Conservation (phyloP, 2,888 invertebrate species). For the Oligia latruncula region DNA sequence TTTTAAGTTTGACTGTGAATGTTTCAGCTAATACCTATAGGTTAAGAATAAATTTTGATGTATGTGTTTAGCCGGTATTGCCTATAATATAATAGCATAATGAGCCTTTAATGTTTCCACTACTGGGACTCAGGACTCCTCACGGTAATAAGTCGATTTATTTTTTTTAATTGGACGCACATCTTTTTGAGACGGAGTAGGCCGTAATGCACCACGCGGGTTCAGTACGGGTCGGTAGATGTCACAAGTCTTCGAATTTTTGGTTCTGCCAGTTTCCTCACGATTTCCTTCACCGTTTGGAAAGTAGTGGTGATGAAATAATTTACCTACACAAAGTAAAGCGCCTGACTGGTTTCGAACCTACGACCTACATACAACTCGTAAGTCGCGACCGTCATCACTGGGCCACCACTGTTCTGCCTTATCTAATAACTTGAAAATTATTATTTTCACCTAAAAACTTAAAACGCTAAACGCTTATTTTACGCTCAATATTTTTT, state of each 20-base stretch:
- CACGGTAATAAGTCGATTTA: too few species aligned
- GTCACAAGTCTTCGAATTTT: not conserved
- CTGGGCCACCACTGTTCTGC: not conserved
- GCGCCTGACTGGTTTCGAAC: not conserved
- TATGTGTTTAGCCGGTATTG: not conserved
- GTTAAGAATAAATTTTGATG: not conserved
- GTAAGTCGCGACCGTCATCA: not conserved
- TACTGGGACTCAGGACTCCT: not conserved
- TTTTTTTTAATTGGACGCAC: too few species aligned
- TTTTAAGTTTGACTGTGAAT: slow-evolving; percentile 28
- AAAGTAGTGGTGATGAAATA: not conserved
- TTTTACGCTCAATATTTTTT: not conserved
- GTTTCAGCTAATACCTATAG: slow-evolving; percentile 10
- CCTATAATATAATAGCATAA: not conserved
- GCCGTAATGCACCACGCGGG: not conserved
- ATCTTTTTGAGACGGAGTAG: not conserved
- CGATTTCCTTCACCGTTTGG: not conserved
- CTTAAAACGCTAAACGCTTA: not conserved
- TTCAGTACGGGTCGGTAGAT: not conserved
- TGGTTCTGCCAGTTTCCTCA: not conserved
- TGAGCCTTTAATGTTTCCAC: not conserved
- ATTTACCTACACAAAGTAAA: not conserved
- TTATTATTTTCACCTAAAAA: not conserved
- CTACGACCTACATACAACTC: not conserved
- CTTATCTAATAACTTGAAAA: not conserved